Evolutionary conservation across 2,113 vertebrate genomes (phyloP).

Genomic region (Accipiter virgatus): DNA sequence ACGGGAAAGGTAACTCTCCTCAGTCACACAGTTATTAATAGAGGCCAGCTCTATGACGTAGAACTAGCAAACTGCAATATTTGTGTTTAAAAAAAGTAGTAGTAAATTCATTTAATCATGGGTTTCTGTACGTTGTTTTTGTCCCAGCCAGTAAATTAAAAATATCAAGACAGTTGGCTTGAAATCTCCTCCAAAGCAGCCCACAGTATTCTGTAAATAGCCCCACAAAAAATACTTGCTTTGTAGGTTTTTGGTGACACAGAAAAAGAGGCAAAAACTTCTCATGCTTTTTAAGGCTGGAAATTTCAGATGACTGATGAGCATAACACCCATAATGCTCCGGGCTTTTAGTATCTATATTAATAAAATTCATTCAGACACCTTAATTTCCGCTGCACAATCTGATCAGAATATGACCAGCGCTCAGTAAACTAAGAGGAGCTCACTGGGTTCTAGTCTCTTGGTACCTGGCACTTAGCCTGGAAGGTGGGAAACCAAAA

Average conservation of each 20-base stretch:
- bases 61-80: neutral
- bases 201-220: conserved; percentile 32
- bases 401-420: neutral
- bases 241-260: neutral
- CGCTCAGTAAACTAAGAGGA: neutral
- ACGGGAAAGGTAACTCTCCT: neutral
- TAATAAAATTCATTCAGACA: neutral
- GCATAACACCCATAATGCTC: neutral
- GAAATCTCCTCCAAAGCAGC: conserved; percentile 3
- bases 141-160: neutral
- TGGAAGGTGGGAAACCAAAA: neutral
- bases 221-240: neutral
- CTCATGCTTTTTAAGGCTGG: neutral
- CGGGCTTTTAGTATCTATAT: neutral
- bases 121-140: neutral
- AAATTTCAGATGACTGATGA: neutral
- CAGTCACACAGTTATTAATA: neutral
- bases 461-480: neutral
- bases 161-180: conserved; percentile 15
- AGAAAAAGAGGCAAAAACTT: neutral
- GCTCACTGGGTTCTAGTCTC: neutral
- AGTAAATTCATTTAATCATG: neutral
- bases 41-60: neutral
- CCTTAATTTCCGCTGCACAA: neutral
- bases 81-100: neutral